Evolutionary conservation across 1,140 invertebrate genomes (phyloP).

Genomic region (Pygmarrhopalites habei): DNA sequence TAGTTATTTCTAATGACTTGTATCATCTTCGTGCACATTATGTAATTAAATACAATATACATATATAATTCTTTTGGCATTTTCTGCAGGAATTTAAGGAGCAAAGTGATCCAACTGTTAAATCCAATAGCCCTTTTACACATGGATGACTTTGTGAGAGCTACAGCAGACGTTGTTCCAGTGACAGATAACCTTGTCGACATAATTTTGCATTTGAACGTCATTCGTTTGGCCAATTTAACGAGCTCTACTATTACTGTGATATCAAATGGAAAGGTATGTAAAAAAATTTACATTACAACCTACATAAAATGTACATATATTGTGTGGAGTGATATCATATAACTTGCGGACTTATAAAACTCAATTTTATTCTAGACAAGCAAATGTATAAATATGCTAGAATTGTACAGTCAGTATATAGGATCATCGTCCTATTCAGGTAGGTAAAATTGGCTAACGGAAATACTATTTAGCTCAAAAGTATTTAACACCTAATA

Average conservation of each 20-base stretch:
- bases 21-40: too few relatives aligned
- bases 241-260: constrained; percentile 8
- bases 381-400: constrained; percentile 5
- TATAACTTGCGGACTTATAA: too few relatives aligned
- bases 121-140: constrained; percentile 82
- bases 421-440: too few relatives aligned
- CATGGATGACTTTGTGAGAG: constrained; percentile 70
- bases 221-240: constrained; percentile 16
- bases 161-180: constrained; percentile 58
- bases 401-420: neutral
- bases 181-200: constrained; percentile 17
- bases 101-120: constrained; percentile 74
- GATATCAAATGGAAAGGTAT: constrained; percentile 10
- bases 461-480: too few relatives aligned
- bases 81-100: constrained; percentile 57
- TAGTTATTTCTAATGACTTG: constrained; percentile 45
- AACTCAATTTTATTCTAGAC: too few relatives aligned
- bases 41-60: too few relatives aligned
- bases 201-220: constrained; percentile 17
- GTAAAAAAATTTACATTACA: too few relatives aligned
- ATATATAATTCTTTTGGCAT: too few relatives aligned
- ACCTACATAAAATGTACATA: too few relatives aligned
- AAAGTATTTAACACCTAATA: too few relatives aligned
- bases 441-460: too few relatives aligned
- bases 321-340: too few relatives aligned